Evolutionary conservation across 2,888 invertebrate species (phyloP).

Genomic region (Xylocampa areola): DNA sequence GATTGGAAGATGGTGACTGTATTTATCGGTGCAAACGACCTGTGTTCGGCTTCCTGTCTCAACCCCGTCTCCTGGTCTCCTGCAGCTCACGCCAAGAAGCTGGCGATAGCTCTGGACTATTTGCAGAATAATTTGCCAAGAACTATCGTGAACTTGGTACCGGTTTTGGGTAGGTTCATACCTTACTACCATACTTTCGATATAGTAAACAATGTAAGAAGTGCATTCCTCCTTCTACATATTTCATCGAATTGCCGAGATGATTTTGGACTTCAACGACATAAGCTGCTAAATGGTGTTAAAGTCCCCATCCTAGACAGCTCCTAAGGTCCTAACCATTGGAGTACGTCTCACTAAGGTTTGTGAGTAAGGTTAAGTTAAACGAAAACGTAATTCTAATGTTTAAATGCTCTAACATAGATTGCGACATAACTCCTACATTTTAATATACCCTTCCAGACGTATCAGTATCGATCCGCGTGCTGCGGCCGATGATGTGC

Average conservation of each 20-base stretch:
- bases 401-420: too few relatives aligned
- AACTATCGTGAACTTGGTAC: constrained; percentile 92
- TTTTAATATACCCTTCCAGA: constrained; percentile 82
- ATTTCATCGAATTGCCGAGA: too few relatives aligned
- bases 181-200: too few relatives aligned
- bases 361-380: too few relatives aligned
- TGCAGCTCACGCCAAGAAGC: constrained; percentile 90
- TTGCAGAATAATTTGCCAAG: constrained; percentile 91
- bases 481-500: constrained; percentile 91
- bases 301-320: too few relatives aligned
- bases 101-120: constrained; percentile 92
- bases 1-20: constrained; percentile 95
- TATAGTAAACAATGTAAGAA: too few relatives aligned
- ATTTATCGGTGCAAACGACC: constrained; percentile 93
- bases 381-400: too few relatives aligned
- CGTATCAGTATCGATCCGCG: constrained; percentile 92
- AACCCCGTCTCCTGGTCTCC: constrained; percentile 90
- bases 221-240: too few relatives aligned
- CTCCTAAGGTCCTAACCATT: too few relatives aligned
- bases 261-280: too few relatives aligned
- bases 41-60: constrained; percentile 93
- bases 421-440: neutral
- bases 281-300: too few relatives aligned
- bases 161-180: constrained; percentile 90
- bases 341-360: too few relatives aligned